Base-by-base conservation (phyloP, 2,797 vertebrate genomes). In the Gymnothorax reevesii region DNA sequence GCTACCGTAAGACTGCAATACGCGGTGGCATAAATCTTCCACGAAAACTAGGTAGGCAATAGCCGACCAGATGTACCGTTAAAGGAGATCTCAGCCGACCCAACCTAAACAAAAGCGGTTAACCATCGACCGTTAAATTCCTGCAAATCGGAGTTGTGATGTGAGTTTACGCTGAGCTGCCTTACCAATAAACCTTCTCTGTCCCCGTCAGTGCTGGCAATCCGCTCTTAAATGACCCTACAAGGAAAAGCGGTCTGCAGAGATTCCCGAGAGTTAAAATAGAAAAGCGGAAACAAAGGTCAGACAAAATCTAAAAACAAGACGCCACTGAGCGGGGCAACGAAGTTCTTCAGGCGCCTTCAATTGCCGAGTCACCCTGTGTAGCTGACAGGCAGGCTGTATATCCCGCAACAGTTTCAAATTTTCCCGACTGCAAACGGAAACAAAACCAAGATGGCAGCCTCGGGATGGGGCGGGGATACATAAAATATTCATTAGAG, bases 401-500 rank as follows among this genome's bases (percentile, higher is more conserved):
- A 87, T 90, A 89, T 92, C 91, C 91, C 88, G 85, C 94, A 91
- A 91, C 90, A 93, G 93, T 88, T 94, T 91, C 93, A 93, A 94
- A 92, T 92, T 95, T 94, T 92, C 54, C 92, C 89, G 92, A 95
- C 95, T 93, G 94, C 92, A 93, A 92, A 95, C 94, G 93, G 95
- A 96, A 96, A 97, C 96, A 96, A 97, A 97, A 97, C 95, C 96
- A 97, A 97, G 96, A 97, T 97, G 96, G 96, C 96, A 96, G 95
- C 93, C 93, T 84, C 89, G 82, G 90, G 91, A 92, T 92, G 94
- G 93, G 96, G 94, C 93, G 95, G 95, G 86, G 91, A 71, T 75
- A 71, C 82, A 49, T 90, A 91, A 42, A 94, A 94, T 93, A 94
- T 93, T 91, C 49, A 86, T 87, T 90, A 90, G 86, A 94, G 91